phyloP scores from a whole-genome alignment of 2,797 vertebrate species.

The Xiphorhynchus erythropygius region DNA sequence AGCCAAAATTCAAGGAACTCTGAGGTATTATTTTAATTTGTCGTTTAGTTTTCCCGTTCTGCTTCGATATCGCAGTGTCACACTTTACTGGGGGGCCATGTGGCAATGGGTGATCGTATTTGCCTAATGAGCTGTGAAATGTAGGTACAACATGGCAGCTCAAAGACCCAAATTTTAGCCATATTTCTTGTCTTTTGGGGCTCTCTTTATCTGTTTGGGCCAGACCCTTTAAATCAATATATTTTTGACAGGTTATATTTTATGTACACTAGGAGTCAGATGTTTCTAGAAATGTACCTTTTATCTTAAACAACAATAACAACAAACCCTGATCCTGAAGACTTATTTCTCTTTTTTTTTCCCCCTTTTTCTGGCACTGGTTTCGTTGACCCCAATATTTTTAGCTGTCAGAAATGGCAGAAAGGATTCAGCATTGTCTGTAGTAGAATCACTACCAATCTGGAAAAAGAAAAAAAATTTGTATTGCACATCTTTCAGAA shows the following conservation, averaged over 20 bases:
- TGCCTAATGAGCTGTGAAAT: slow-evolving; percentile 46
- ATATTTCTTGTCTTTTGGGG: slow-evolving; percentile 7
- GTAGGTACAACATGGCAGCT: neutral
- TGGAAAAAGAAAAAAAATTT: neutral
- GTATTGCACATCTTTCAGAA: slow-evolving; percentile 48
- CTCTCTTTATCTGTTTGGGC: slow-evolving; percentile 19
- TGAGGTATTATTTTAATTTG: slow-evolving; percentile 18
- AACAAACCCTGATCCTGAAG: neutral
- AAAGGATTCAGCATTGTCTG: neutral
- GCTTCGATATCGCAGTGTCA: neutral
- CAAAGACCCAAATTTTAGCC: neutral
- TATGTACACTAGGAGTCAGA: neutral
- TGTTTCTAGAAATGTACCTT: slow-evolving; percentile 30
- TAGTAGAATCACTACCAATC: neutral
- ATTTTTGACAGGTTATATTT: slow-evolving; percentile 21
- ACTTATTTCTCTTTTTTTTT: neutral
- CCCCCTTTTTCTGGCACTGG: neutral
- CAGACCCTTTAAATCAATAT: slow-evolving; percentile 12
- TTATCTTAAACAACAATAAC: neutral
- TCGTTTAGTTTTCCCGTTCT: neutral
- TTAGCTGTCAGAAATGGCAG: neutral
- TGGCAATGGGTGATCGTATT: neutral
- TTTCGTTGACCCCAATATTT: slow-evolving; percentile 42
- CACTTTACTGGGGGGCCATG: neutral
- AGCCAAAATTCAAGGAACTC: neutral